Evolutionary conservation across 2,797 vertebrate species (phyloP).

Genomic region (Gastrophryne carolinensis): DNA sequence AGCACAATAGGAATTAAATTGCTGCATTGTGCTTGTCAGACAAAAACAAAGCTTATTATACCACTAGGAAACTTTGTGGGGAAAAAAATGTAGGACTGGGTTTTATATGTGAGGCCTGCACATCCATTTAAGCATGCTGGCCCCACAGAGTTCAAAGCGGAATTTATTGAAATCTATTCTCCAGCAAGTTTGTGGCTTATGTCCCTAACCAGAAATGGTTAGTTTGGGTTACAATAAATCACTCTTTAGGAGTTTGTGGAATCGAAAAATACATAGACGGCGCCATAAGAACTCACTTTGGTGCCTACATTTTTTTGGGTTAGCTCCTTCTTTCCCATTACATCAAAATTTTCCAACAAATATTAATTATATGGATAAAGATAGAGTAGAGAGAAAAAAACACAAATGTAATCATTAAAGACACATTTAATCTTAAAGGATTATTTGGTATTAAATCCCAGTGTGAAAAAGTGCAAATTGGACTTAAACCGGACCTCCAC

Average conservation of each 20-base stretch:
- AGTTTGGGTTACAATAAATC: conserved; percentile 13
- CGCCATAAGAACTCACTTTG: conserved; percentile 27
- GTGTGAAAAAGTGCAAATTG: too few relatives aligned
- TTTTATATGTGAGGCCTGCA: background rate
- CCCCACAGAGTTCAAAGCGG: background rate
- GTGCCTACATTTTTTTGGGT: conserved; percentile 23
- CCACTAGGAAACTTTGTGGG: background rate
- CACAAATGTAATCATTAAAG: too few relatives aligned
- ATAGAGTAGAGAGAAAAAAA: too few relatives aligned
- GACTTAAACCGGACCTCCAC: too few relatives aligned
- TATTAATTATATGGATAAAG: background rate
- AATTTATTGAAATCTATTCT: conserved; percentile 10
- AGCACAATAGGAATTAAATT: background rate
- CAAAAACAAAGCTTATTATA: background rate
- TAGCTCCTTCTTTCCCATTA: background rate
- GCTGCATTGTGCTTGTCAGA: background rate
- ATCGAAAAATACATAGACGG: conserved; percentile 28
- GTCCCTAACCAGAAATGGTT: conserved; percentile 29
- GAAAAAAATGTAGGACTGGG: background rate
- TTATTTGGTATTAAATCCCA: too few relatives aligned
- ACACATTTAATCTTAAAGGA: too few relatives aligned
- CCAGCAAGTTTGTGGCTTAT: conserved; percentile 36
- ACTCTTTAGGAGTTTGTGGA: conserved; percentile 26
- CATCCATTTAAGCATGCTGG: background rate
- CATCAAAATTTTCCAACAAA: background rate